Base-by-base conservation (phyloP, 2,888 invertebrate species). In the Agriopis leucophaearia region DNA sequence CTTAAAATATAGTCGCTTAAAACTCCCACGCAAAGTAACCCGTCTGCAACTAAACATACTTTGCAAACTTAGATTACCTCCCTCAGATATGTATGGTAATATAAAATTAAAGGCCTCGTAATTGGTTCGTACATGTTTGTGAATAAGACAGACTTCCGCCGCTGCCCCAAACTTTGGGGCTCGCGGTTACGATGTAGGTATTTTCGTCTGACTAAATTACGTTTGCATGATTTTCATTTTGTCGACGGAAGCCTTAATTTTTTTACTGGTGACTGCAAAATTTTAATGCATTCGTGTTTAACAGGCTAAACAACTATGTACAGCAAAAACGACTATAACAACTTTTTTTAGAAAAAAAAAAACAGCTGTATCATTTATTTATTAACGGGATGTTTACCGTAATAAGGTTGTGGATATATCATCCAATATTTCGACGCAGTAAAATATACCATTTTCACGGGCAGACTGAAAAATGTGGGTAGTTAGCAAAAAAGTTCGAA, bases 71-170 rank as follows among this genome's bases (percentile, higher is more conserved):
- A 81, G 78, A 81, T 82, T 78, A 74, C 74, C 61, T 62, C 62
- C 64, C 69, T 75, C 56, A 72, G 71, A 73, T 72, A 74, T 74
- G 81, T 81, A 77, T 73, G 78, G 66, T 75, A 73, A 78, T 85
- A 78, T 81, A 88, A 87, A 83, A 85, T 86, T 82, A 75, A 83
- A 81, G 75, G 76, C 74, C 56, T 69, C 66, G 74, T 86, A 88
- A 87, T 88, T 86, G 86, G 88, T 86, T 86, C 71, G 79, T 85
- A 80, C 80, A 82, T 82, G 80, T 81, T 80, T 79, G 75, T 85
- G 82, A 86, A 87, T 88, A 86, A 85, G 80, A 81, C 77, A 87
- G 85, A 78, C 67, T 76, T 82, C 78, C 81, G 80, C 70, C 71
- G 75, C 73, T 76, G 71, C 69, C 74, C 64, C 69, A 63, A 83